A percentile compares a stretch with the other conserved stretches of the same genome.
Conservation (phyloP, 2,888 invertebrate genomes). For the Hydropsyche betteni region DNA sequence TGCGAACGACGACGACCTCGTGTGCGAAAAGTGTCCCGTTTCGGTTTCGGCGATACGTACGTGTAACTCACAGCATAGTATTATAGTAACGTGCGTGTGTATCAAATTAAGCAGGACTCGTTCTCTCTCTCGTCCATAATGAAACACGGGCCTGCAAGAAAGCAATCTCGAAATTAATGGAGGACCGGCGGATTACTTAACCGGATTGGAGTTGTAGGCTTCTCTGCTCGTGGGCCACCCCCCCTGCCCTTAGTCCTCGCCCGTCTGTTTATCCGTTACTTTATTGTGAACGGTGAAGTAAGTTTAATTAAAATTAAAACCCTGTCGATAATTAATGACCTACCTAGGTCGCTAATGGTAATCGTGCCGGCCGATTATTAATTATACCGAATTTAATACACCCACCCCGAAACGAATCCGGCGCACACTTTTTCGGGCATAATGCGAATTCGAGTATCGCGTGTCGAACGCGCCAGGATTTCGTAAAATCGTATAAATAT, state of each 20-base stretch:
- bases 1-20: neutral
- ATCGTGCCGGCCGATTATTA: constrained; percentile 49
- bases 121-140: constrained; percentile 38
- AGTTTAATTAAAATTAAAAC: constrained; percentile 51
- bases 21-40: neutral
- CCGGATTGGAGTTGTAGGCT: constrained; percentile 48
- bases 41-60: neutral
- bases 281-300: constrained; percentile 49
- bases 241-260: constrained; percentile 11
- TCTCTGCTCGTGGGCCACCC: constrained; percentile 27
- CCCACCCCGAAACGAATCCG: constrained; percentile 18
- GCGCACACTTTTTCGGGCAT: neutral
- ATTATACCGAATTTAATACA: constrained; percentile 47
- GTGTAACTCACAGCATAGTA: neutral
- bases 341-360: constrained; percentile 47
- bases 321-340: constrained; percentile 51
- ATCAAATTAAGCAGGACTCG: constrained; percentile 41
- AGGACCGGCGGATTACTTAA: constrained; percentile 50
- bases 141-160: constrained; percentile 44
- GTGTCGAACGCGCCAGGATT: no score
- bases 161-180: constrained; percentile 51
- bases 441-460: no score
- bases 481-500: no score
- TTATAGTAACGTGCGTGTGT: constrained; percentile 13
- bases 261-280: constrained; percentile 49